Evolutionary conservation across 2,113 vertebrate genomes (phyloP), one percentile per base, ranked within the genome.

Genomic region (Lates calcarifer): DNA sequence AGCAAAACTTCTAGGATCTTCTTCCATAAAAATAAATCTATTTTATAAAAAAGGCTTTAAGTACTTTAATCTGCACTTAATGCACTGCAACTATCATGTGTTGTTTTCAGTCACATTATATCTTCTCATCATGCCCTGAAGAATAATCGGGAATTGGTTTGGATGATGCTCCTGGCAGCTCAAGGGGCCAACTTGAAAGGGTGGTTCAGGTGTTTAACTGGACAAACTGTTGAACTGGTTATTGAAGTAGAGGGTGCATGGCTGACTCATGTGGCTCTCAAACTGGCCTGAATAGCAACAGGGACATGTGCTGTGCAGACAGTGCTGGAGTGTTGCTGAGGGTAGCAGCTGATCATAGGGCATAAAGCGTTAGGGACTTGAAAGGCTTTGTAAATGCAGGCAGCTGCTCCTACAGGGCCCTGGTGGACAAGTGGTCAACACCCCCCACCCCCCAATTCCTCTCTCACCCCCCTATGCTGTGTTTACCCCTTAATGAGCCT

Each of bases 151-250:
- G 85, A 87, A 91, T 90, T 90, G 86, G 91, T 91, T 91, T 82
- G 74, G 83, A 90, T 86, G 68, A 72, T 39, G 9, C 64, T 65
- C 58, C 68, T 28, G 58, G 82, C 74, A 83, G 12, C 80, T 72
- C 55, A 69, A 39, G 58, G 41, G 66, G 62, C 28, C 39, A 24
- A 84, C 84, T 92, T 91, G 47, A 91, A 91, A 91, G 87, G 77
- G 63, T 41, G 88, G 88, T 82, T 92, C 92, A 93, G 92, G 92
- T 94, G 93, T 89, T 89, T 91, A 90, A 90, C 90, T 80, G 91
- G 90, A 93, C 90, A 87, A 82, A 77, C 77, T 56, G 74, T 85
- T 90, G 89, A 90, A 86, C 89, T 82, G 88, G 91, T 93, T 91
- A 87, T 88, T 70, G 49, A 31, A 77, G 82, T 81, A 80, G 82